phyloP scores from a whole-genome alignment of 2,113 vertebrate genomes.

The Chionis minor region DNA sequence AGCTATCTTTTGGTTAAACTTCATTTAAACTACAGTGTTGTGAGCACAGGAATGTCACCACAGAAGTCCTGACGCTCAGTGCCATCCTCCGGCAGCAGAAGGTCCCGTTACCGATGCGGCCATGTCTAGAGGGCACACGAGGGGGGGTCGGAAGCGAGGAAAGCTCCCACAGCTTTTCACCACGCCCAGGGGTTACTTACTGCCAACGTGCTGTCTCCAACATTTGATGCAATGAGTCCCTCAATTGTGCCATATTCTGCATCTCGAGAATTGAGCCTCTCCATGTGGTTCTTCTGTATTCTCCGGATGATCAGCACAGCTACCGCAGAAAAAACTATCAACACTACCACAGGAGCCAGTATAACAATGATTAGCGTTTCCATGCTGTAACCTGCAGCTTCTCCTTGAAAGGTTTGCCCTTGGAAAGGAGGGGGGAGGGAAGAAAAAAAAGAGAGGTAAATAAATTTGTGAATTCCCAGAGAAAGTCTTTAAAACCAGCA shows the following conservation, averaged over 20 bases:
- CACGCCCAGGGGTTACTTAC: conserved; percentile 76
- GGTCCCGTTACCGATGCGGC: background rate
- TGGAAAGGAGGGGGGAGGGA: background rate
- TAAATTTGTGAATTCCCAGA: background rate
- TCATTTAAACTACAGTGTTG: background rate
- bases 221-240: conserved; percentile 95
- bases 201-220: conserved; percentile 95
- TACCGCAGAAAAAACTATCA: conserved; percentile 83
- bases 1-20: background rate
- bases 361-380: conserved; percentile 85
- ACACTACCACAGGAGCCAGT: conserved; percentile 83
- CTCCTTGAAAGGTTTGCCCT: conserved; percentile 73
- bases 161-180: no score
- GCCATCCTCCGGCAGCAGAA: background rate
- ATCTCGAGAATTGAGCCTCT: conserved; percentile 89
- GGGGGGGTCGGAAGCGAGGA: fast-evolving
- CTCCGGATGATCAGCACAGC: conserved; percentile 87
- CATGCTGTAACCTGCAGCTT: conserved; percentile 81
- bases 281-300: conserved; percentile 89
- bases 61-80: background rate
- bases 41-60: fast-evolving
- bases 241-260: conserved; percentile 96
- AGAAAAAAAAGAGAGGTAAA: background rate
- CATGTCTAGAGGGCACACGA: fast-evolving
- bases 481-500: background rate